Evolutionary conservation across 2,113 vertebrate genomes (phyloP).

Genomic region (Petroica traversi): DNA sequence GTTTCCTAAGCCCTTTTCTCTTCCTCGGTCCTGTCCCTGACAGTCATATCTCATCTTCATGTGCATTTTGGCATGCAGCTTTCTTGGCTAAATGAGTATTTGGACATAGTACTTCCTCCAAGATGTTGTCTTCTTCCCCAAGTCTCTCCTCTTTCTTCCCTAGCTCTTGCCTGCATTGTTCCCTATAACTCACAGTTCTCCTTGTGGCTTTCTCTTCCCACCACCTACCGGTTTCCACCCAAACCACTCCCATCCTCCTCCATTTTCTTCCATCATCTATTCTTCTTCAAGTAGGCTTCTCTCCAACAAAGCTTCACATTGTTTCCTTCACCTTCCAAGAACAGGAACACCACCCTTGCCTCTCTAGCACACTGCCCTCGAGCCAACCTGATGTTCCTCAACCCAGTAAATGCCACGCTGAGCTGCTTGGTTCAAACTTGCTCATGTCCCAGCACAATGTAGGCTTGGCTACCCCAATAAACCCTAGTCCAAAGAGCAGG

Average conservation of each 20-base stretch:
- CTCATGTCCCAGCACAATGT: rapidly evolving
- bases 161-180: neutral
- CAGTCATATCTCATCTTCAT: neutral
- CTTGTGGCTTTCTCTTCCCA: neutral
- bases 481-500: neutral
- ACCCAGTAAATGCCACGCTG: rapidly evolving
- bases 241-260: neutral
- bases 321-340: neutral
- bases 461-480: neutral
- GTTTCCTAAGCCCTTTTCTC: neutral
- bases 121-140: neutral
- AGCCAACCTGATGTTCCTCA: neutral
- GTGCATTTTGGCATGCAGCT: neutral
- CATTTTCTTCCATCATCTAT: neutral
- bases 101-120: neutral
- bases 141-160: neutral
- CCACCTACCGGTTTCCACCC: neutral
- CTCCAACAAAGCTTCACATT: neutral
- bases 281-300: neutral
- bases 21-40: neutral
- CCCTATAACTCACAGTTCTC: neutral
- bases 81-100: neutral
- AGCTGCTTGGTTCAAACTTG: neutral
- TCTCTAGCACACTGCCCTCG: neutral
- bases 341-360: neutral